These are phyloP conservation scores for Tetragonula carbonaria DNA, from an alignment of 2,888 invertebrate genomes.

Conservation along the genomic window DNA sequence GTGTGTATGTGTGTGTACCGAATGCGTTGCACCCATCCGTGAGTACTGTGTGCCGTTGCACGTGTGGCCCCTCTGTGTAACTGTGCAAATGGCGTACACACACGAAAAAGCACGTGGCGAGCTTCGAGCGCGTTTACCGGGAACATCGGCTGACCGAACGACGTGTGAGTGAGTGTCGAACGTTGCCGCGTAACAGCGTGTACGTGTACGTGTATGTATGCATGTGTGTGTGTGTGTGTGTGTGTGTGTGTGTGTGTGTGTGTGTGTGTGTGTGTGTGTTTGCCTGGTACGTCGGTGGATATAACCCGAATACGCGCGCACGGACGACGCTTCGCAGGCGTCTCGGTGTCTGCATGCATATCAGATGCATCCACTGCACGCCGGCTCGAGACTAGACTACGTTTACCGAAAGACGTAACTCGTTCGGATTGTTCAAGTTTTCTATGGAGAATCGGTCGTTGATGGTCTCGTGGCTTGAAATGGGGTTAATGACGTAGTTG, in stretches of 20 bases:
- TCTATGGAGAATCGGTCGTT: not conserved
- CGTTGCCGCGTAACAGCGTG: no score
- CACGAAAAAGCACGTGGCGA: constrained; percentile 55
- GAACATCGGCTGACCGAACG: constrained; percentile 18
- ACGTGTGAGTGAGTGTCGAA: not conserved
- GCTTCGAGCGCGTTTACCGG: constrained; percentile 45
- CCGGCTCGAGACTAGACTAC: constrained; percentile 17
- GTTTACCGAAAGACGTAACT: constrained; percentile 28
- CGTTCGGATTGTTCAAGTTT: not conserved
- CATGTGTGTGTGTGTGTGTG: not conserved
- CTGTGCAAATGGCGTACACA: constrained; percentile 44
- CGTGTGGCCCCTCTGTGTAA: constrained; percentile 17
- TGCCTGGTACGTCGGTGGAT: constrained; percentile 4
- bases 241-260: not conserved
- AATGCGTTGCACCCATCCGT: not conserved
- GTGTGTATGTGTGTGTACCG: not conserved
- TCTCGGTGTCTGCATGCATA: constrained; percentile 58
- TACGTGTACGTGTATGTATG: no score
- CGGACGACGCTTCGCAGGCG: constrained; percentile 43
- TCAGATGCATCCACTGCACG: constrained; percentile 50
- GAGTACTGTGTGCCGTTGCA: not conserved
- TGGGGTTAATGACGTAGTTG: not conserved
- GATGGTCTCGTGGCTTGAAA: not conserved
- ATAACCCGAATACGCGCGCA: constrained; percentile 40
- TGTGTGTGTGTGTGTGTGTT: not conserved